phyloP scores from a whole-genome alignment of 2,888 invertebrate genomes.

The Zaprionus lineosus region DNA sequence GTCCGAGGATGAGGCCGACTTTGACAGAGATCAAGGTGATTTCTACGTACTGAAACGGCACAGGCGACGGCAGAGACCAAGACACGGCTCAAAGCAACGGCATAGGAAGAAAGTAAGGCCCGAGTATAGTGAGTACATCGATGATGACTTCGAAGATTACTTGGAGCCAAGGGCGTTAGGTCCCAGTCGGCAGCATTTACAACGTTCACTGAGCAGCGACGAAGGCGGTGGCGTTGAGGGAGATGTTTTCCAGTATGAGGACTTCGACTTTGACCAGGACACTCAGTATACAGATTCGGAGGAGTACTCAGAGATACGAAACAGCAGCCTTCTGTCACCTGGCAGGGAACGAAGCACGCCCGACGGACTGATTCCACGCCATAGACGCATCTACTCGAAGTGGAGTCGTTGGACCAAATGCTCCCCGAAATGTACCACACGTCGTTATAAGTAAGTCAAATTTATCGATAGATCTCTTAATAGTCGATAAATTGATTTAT shows the following conservation, averaged over 20 bases:
- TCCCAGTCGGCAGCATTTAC: slow-evolving; percentile 46
- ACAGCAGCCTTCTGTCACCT: slow-evolving; percentile 40
- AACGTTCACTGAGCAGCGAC: slow-evolving; percentile 26
- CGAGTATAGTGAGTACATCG: slow-evolving; percentile 23
- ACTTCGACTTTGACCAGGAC: slow-evolving; percentile 76
- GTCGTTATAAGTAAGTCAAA: slow-evolving; percentile 86
- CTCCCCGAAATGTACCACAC: slow-evolving; percentile 90
- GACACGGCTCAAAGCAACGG: slow-evolving; percentile 1
- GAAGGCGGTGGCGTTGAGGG: slow-evolving; percentile 63
- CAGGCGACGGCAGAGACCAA: slow-evolving; percentile 42
- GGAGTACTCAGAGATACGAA: slow-evolving; percentile 68
- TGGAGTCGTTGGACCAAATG: slow-evolving; percentile 95
- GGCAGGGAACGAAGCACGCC: slow-evolving; percentile 78
- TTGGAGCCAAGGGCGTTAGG: slow-evolving; percentile 28
- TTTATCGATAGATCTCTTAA: not conserved
- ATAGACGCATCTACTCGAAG: slow-evolving; percentile 85
- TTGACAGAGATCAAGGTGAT: slow-evolving; percentile 58
- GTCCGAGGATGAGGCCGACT: slow-evolving; percentile 25
- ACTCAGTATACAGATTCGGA: slow-evolving; percentile 60
- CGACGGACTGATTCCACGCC: slow-evolving; percentile 71
- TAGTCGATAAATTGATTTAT: not conserved
- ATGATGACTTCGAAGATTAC: slow-evolving; percentile 70
- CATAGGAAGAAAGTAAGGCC: not conserved
- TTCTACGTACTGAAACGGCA: slow-evolving; percentile 75
- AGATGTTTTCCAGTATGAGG: slow-evolving; percentile 80